These are phyloP conservation scores for Ianthella basta DNA, from an alignment of 37 sponge, comb jelly and placozoan species.

Conservation along the genomic window DNA sequence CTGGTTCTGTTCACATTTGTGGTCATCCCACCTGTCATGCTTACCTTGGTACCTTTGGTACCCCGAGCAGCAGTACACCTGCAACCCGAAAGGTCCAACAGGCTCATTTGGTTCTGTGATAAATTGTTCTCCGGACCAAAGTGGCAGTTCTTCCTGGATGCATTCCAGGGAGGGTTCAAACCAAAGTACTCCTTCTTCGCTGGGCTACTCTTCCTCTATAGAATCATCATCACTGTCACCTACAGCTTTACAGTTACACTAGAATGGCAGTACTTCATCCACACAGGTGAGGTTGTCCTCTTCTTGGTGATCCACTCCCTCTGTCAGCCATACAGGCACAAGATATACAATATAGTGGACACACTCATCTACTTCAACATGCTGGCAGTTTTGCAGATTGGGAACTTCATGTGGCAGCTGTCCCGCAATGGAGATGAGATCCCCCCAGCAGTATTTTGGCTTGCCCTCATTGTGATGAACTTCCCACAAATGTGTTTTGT, in stretches of 20 bases:
- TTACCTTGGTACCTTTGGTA: background rate
- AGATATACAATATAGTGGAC: constrained; percentile 7
- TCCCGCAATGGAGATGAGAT: background rate
- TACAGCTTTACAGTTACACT: background rate
- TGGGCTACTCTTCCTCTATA: constrained; percentile 4
- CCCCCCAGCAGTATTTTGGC: background rate
- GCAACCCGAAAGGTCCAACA: constrained; percentile 4
- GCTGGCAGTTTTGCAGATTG: background rate
- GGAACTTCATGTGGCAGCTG: background rate
- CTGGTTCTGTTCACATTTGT: constrained; percentile 6
- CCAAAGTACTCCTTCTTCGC: constrained; percentile 15
- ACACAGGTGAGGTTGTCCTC: background rate
- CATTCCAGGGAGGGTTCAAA: constrained; percentile 27
- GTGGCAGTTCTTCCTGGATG: constrained; percentile 17
- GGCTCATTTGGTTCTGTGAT: background rate
- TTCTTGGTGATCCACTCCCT: background rate
- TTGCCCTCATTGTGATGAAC: constrained; percentile 10
- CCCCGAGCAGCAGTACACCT: background rate
- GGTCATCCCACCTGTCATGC: background rate
- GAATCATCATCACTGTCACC: background rate
- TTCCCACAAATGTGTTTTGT: background rate
- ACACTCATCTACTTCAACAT: constrained; percentile 14
- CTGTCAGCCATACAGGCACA: background rate
- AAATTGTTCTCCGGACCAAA: constrained; percentile 18
- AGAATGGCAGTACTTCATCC: background rate